Percentiles rank a stretch among this genome's conserved stretches.
These are phyloP conservation scores for Rhogogaster chlorosoma DNA, from an alignment of 2,888 invertebrate species.

Conservation along the genomic window DNA sequence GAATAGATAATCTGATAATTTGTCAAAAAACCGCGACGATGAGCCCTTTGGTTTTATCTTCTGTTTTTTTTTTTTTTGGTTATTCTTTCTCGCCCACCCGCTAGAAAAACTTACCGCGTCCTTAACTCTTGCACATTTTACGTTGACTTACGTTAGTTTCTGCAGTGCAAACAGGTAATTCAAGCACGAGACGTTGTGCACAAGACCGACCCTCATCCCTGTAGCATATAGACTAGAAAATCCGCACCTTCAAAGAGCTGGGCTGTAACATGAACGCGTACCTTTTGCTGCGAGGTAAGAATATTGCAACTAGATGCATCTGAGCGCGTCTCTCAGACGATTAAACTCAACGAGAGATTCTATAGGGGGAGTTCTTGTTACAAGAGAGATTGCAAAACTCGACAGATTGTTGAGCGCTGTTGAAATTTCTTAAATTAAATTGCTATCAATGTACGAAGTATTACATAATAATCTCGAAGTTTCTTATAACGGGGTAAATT, in stretches of 20 bases:
- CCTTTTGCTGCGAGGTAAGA: not conserved
- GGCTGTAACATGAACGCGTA: not conserved
- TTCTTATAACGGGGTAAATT: too few relatives aligned
- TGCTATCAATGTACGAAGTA: too few relatives aligned
- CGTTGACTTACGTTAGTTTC: not conserved
- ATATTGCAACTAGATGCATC: constrained; percentile 30
- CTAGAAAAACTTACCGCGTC: not conserved
- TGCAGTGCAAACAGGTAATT: constrained; percentile 15
- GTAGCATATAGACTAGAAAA: not conserved
- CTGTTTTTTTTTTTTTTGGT: not conserved
- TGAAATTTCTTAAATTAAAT: too few relatives aligned
- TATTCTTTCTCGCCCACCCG: not conserved
- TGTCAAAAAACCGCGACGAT: not conserved
- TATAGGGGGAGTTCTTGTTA: not conserved
- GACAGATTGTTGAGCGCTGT: not conserved
- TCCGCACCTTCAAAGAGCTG: constrained; percentile 20
- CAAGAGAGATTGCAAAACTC: not conserved
- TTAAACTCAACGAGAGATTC: not conserved
- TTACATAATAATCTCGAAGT: too few relatives aligned
- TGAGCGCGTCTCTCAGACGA: constrained; percentile 16
- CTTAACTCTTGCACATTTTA: not conserved
- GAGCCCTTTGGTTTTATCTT: not conserved
- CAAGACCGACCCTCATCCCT: not conserved
- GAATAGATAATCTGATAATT: too few relatives aligned
- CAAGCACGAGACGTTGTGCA: not conserved